phyloP scores from a whole-genome alignment of 1,140 invertebrate genomes.

The Goniozus legneri region DNA sequence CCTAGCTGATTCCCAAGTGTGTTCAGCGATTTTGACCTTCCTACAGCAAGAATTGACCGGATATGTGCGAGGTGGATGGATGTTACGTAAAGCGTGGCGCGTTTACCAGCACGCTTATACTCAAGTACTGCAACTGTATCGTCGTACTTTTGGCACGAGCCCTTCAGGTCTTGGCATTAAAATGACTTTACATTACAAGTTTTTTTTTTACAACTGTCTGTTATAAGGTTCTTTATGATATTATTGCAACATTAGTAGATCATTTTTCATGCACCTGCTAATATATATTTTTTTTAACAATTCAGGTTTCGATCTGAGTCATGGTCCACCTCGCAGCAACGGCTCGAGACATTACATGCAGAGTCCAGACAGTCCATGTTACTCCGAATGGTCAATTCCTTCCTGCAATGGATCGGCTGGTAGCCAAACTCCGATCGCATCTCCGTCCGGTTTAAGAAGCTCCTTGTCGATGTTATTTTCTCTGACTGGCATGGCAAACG shows the following conservation, averaged over 20 bases:
- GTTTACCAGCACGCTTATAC: constrained; percentile 68
- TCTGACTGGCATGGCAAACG: constrained; percentile 39
- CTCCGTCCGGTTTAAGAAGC: constrained; percentile 43
- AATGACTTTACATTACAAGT: no score
- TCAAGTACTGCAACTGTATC: constrained; percentile 59
- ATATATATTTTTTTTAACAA: no score
- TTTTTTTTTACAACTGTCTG: no score
- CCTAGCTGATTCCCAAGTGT: constrained; percentile 66
- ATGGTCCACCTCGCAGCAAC: constrained; percentile 24
- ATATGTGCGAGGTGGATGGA: constrained; percentile 70
- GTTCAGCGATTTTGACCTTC: constrained; percentile 63
- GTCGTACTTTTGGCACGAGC: constrained; percentile 42
- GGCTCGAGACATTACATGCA: constrained; percentile 20
- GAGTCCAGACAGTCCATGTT: constrained; percentile 34
- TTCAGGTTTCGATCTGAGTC: constrained; percentile 32
- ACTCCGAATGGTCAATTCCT: constrained; percentile 42
- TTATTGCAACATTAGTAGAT: background rate
- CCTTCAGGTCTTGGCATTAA: constrained; percentile 36
- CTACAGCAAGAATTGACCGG: constrained; percentile 66
- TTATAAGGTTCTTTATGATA: no score
- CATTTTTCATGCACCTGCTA: constrained; percentile 7
- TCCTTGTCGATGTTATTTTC: constrained; percentile 50
- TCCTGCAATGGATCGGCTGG: constrained; percentile 32
- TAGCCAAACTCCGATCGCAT: constrained; percentile 24
- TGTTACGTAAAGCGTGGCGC: constrained; percentile 70